Percentiles rank a stretch among this genome's conserved stretches.
These are phyloP conservation scores for Tachycineta bicolor DNA, from an alignment of 2,113 vertebrate species.

Conservation along the genomic window DNA sequence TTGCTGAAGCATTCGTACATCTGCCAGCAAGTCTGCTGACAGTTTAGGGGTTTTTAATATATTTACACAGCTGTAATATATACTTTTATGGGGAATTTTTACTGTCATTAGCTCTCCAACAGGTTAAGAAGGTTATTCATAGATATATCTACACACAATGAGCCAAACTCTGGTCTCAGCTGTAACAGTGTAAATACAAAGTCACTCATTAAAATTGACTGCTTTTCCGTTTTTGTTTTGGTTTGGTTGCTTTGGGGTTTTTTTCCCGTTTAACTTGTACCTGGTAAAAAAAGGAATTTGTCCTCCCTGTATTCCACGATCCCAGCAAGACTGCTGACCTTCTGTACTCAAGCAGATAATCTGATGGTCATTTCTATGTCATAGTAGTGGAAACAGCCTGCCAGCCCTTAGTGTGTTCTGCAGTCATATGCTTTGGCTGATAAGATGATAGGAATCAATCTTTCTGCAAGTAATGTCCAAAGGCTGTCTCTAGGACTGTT, in stretches of 20 bases:
- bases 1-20: slow-evolving; percentile 59
- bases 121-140: slow-evolving; percentile 72
- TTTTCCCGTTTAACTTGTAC: neutral
- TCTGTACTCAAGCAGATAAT: slow-evolving; percentile 59
- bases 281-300: slow-evolving; percentile 49
- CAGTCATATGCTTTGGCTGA: neutral
- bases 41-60: slow-evolving; percentile 49
- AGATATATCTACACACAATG: slow-evolving; percentile 65
- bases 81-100: slow-evolving; percentile 73
- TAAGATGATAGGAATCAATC: slow-evolving; percentile 45
- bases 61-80: slow-evolving; percentile 69
- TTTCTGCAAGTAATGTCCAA: slow-evolving; percentile 59
- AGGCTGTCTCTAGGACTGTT: slow-evolving; percentile 11
- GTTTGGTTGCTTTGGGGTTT: too few species aligned
- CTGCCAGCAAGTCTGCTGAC: slow-evolving; percentile 64
- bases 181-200: slow-evolving; percentile 2
- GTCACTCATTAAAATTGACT: slow-evolving; percentile 18
- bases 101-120: slow-evolving; percentile 65
- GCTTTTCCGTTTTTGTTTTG: neutral
- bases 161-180: slow-evolving; percentile 24
- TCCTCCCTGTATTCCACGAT: slow-evolving; percentile 36
- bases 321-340: slow-evolving; percentile 44
- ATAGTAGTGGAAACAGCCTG: neutral
- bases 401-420: neutral
- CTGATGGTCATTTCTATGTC: slow-evolving; percentile 18